phyloP scores from a whole-genome alignment of 2,797 vertebrate species.

The Leontocebus nigricollis region DNA sequence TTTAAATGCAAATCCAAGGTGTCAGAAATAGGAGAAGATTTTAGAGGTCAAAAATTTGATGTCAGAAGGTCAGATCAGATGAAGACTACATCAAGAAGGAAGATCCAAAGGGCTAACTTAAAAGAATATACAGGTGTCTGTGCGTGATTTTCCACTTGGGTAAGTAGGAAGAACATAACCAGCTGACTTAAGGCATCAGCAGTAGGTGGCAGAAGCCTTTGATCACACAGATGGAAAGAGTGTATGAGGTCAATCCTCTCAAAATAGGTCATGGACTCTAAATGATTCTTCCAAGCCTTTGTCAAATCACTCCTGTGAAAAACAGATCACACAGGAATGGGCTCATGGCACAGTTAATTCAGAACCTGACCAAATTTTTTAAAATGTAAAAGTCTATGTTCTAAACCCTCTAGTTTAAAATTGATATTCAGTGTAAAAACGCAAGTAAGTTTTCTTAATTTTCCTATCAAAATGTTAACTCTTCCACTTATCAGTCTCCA shows the following conservation, averaged over 20 bases:
- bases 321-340: not conserved
- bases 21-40: not conserved
- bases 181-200: not conserved
- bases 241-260: not conserved
- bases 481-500: not conserved
- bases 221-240: not conserved
- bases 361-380: not conserved
- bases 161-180: not conserved
- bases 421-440: conserved; percentile 23
- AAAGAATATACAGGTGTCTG: not conserved
- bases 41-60: not conserved
- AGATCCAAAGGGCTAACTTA: not conserved
- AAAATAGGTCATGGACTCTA: not conserved
- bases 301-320: conserved; percentile 2
- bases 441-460: conserved; percentile 23
- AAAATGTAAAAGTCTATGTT: not conserved
- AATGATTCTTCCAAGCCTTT: conserved; percentile 22
- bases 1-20: not conserved
- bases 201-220: not conserved
- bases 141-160: not conserved
- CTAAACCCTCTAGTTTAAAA: not conserved
- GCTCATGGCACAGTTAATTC: not conserved
- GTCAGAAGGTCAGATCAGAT: not conserved
- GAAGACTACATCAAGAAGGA: not conserved
- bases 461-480: conserved; percentile 35